Conservation (phyloP, 2,888 invertebrate genomes). For the Lagria hirta region DNA sequence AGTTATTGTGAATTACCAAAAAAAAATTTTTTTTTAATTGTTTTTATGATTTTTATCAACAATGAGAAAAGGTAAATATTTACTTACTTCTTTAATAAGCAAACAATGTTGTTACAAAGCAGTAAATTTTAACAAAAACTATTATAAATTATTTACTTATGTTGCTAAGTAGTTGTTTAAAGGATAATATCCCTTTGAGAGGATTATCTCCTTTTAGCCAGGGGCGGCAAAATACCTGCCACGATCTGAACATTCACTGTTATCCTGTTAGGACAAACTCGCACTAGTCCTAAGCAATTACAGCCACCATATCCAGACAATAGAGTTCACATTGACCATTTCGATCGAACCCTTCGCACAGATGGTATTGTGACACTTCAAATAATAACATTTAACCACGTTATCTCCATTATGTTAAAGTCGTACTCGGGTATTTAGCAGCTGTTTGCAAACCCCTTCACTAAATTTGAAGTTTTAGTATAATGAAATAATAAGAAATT, state of each 20-base stretch:
- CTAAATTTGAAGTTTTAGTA: too few species aligned
- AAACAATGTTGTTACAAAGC: too few species aligned
- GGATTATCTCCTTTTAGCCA: conserved; percentile 20
- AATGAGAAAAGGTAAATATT: too few species aligned
- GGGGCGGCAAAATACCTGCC: conserved; percentile 19
- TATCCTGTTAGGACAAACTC: conserved; percentile 23
- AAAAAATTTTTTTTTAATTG: too few species aligned
- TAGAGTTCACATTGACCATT: conserved; percentile 33
- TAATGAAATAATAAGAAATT: too few species aligned
- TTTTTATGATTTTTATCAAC: too few species aligned
- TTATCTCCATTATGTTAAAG: conserved; percentile 39
- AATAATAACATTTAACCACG: conserved; percentile 41
- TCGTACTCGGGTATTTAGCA: conserved; percentile 38
- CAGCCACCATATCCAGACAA: conserved; percentile 32
- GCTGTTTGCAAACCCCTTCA: conserved; percentile 29
- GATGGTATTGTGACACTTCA: conserved; percentile 42
- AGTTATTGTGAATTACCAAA: too few species aligned
- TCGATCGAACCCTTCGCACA: conserved; percentile 31
- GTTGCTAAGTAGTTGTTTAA: conserved; percentile 21
- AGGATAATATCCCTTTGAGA: conserved; percentile 29
- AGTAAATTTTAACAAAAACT: too few species aligned
- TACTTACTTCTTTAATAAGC: too few species aligned
- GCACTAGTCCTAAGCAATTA: conserved; percentile 35
- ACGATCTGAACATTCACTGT: conserved; percentile 20
- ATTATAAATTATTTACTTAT: too few species aligned